Evolutionary conservation across 1,140 invertebrate genomes (phyloP).

Genomic region (Chlorops oryzae): DNA sequence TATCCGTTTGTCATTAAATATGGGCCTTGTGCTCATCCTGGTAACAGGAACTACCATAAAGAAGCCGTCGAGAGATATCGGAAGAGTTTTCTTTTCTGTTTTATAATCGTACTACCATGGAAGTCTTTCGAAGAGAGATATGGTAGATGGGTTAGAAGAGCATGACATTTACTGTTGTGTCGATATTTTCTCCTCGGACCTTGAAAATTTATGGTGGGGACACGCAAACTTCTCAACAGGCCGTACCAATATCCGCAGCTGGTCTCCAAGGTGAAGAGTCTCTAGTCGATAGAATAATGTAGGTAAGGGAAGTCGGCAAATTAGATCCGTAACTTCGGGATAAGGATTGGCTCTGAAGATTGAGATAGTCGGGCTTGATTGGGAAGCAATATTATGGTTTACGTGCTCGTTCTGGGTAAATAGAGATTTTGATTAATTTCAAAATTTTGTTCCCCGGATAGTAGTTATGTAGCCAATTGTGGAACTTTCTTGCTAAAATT

Average conservation of each 20-base stretch:
- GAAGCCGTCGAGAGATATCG: no score
- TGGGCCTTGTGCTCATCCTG: no score
- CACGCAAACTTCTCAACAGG: constrained; percentile 30
- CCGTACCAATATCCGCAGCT: constrained; percentile 18
- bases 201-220: constrained; percentile 30
- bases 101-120: no score
- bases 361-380: constrained; percentile 15
- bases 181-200: constrained; percentile 25
- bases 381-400: constrained; percentile 18
- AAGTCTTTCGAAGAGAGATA: no score
- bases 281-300: constrained; percentile 1
- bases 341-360: constrained; percentile 67
- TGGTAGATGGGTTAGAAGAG: no score
- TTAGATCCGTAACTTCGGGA: constrained; percentile 73
- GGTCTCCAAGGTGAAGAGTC: constrained; percentile 1
- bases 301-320: constrained; percentile 70
- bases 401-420: constrained; percentile 46
- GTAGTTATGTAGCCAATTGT: constrained; percentile 29
- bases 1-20: no score
- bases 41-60: no score
- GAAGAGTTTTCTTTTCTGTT: no score
- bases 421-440: constrained; percentile 56
- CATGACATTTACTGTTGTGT: no score
- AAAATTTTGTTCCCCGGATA: constrained; percentile 34
- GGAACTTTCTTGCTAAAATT: constrained; percentile 27